Conservation (phyloP, 23 tunicate genomes). For the Clavelina lepadiformis region DNA sequence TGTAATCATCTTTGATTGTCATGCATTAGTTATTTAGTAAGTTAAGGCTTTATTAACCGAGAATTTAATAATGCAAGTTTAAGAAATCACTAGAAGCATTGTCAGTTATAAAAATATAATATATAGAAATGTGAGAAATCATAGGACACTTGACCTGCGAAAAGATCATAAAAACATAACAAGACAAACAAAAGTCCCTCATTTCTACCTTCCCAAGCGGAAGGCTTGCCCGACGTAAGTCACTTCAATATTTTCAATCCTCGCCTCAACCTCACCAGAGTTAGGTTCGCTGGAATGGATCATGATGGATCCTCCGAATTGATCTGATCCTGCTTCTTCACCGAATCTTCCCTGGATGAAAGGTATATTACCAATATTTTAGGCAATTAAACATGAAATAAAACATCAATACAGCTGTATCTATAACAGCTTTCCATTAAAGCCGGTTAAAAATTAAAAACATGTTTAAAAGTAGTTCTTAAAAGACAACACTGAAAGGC, state of each 20-base stretch:
- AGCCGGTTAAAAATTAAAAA: not conserved
- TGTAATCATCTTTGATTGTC: too few species aligned
- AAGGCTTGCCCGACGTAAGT: slow-evolving; percentile 92
- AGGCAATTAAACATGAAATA: not conserved
- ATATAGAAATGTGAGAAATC: too few species aligned
- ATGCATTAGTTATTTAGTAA: too few species aligned
- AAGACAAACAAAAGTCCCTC: not conserved
- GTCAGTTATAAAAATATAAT: too few species aligned
- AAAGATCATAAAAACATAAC: not conserved
- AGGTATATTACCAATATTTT: not conserved
- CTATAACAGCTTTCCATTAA: too few species aligned
- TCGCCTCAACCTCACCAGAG: slow-evolving; percentile 26
- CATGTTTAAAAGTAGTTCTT: not conserved
- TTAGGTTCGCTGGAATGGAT: slow-evolving; percentile 48
- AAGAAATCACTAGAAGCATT: too few species aligned
- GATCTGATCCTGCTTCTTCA: slow-evolving; percentile 93
- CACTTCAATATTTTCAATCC: slow-evolving; percentile 73
- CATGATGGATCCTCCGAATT: slow-evolving; percentile 85
- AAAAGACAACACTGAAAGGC: not conserved
- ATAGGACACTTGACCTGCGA: too few species aligned
- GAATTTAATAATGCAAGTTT: too few species aligned
- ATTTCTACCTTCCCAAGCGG: slow-evolving; percentile 67
- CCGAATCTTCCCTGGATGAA: slow-evolving; percentile 83
- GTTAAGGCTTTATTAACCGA: too few species aligned
- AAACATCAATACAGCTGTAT: not conserved